Evolutionary conservation across 2,888 invertebrate species (phyloP), one percentile per base, ranked within the genome.

Genomic region (Polylopha cassiicola): DNA sequence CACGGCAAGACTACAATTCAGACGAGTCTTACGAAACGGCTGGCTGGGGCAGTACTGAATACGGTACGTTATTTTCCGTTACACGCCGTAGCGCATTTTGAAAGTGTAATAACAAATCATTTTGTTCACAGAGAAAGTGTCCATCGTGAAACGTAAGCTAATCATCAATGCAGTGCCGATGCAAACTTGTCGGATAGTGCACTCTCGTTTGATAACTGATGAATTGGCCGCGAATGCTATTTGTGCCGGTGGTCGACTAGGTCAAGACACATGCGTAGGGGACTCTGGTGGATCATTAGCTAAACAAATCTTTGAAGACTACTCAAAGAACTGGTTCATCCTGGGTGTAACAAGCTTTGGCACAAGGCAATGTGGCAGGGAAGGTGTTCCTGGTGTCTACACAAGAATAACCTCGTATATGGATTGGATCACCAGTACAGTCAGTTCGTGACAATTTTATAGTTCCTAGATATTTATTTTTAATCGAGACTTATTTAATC

Each of bases 21-120:
- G 70, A 70, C 46, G 71, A 74, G 56, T 8, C 37, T 1, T 87
- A 86, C 5, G 66, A 81, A 16, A 88, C 89, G 1, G 88, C 91
- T n/a, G 92, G 92, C 1, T 92, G 92, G 91, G 92, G 92, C 23
- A 69, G 80, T 13, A 89, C 88, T 31, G 87, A 88, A 58, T 63
- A 58, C 28, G 86, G 88, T 76, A 65, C 65, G 47, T 60, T 11
- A 15, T 1, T 24, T 13, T 18, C 17, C 21, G n/a, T 21, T 10
- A 20, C n/a, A n/a, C n/a, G n/a, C n/a, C n/a, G n/a, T n/a, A n/a
- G n/a, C n/a, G n/a, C n/a, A n/a, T n/a, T n/a, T n/a, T n/a, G n/a
- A n/a, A n/a, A n/a, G n/a, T n/a, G n/a, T n/a, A n/a, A n/a, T n/a
- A n/a, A n/a, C n/a, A n/a, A n/a, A n/a, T n/a, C 7, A 15, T 27